Evolutionary conservation across 2,797 vertebrate species (phyloP), one percentile per base, ranked within the genome.

Genomic region (Meriones psammophilus): DNA sequence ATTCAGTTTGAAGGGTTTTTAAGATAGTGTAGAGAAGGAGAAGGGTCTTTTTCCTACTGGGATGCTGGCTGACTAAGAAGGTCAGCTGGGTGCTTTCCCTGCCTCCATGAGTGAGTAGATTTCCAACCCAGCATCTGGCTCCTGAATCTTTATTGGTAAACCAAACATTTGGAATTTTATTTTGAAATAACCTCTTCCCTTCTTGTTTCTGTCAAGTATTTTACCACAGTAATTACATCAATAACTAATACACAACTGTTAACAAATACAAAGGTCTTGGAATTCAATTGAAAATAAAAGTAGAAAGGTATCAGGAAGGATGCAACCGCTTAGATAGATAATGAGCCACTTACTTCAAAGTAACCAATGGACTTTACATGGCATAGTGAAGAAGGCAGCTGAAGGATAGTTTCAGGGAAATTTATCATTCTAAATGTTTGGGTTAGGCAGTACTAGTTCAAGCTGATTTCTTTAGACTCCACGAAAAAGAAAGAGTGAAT

Each of bases 231-330:
- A 28, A 76, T 56, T 54, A 71, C 4, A 56, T 58, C 50, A 71
- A 50, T 73, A 68, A 66, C 84, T 36, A 56, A 87, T 24, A 87
- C 50, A 58, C 15, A 73, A 39, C 13, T 56, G 7, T 73, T 71
- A 85, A 17, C 88, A 92, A 84, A 69, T 84, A 86, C 28, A 3
- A 46, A 92, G 91, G 56, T 50, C 60, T 30, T 62, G 13, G 33
- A 91, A 84, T 81, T 88, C 62, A 81, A 91, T 60, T 76, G 85
- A 54, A 96, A 92, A 69, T 89, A 20, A 50, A 87, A 33, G 28
- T 20, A 33, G 76, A 80, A 90, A 81, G 17, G 36, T 15, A 87
- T 8, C 66, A 69, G 20, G 33, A 71, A 87, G 46, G 15, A 20
- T 24, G 46, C 33, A 86, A 56, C 1, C 33, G 17, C 54, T 30